Evolutionary conservation across 2,888 invertebrate genomes (phyloP).

Genomic region (Epiblema foenella): DNA sequence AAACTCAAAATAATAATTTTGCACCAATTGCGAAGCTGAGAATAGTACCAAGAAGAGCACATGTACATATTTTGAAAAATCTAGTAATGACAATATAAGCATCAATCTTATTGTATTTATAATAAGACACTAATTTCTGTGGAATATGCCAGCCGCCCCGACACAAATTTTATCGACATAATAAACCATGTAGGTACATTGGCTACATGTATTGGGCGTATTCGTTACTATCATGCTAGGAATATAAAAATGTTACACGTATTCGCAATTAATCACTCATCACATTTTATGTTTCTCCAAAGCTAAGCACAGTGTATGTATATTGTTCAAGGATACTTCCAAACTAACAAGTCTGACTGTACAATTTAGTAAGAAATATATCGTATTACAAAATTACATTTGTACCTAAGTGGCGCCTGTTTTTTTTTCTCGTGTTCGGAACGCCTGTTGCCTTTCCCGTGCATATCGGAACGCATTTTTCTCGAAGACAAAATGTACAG

Average conservation of each 20-base stretch:
- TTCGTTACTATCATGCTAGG: conserved; percentile 31
- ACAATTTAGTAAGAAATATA: too few relatives aligned
- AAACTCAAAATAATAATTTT: not conserved
- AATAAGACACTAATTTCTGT: conserved; percentile 41
- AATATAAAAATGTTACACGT: conserved; percentile 29
- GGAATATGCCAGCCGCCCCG: conserved; percentile 33
- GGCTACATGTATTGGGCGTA: conserved; percentile 13
- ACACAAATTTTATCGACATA: conserved; percentile 25
- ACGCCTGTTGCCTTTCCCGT: too few relatives aligned
- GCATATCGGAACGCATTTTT: too few relatives aligned
- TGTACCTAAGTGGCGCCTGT: too few relatives aligned
- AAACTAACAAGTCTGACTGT: too few relatives aligned
- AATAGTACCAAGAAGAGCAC: conserved; percentile 19
- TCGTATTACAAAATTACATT: too few relatives aligned
- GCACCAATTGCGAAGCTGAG: not conserved
- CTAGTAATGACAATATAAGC: conserved; percentile 24
- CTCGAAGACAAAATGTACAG: too few relatives aligned
- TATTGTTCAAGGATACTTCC: not conserved
- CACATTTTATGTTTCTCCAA: not conserved
- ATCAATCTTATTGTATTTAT: conserved; percentile 38
- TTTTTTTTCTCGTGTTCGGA: too few relatives aligned
- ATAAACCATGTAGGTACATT: conserved; percentile 16
- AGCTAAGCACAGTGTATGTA: not conserved
- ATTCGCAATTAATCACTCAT: not conserved
- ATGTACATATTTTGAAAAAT: conserved; percentile 30